Base-by-base conservation (phyloP, 2,888 invertebrate species). In the Sepioteuthis lessoniana region DNA sequence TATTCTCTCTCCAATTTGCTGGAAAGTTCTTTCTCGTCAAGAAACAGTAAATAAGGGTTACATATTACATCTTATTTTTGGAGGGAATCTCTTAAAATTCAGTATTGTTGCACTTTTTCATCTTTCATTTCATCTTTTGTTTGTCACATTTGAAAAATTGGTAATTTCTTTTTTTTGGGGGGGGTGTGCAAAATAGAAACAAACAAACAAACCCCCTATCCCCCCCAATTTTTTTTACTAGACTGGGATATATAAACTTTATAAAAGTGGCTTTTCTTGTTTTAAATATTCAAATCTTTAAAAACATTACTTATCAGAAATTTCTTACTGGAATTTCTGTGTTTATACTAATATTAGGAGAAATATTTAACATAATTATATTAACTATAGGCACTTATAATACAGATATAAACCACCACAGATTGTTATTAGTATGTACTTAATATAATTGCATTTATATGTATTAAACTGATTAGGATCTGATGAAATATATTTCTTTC, bases 61-160 rank as follows among this genome's bases (percentile, higher is more conserved):
- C 76, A 35, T 35, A 55, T 55, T 25, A 55, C 55, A 55, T 55
- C 4, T 55, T 76, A 16, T 31, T 76, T n/a, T 76, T n/a, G 7
- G n/a, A n/a, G 76, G 76, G 76, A 76, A 76, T 76, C 76, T 76
- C n/a, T 76, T 76, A 76, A 76, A n/a, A n/a, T n/a, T n/a, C 76
- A 76, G 76, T 76, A 76, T 76, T 76, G n/a, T 76, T 76, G 2
- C n/a, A 76, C 16, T n/a, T 16, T 76, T 76, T 76, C 76, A 76
- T 76, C 76, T n/a, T 76, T n/a, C 76, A 76, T 76, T 76, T 76
- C 76, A 76, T 76, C n/a, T 76, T 76, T 76, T 55, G 55, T 55
- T 76, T 76, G n/a, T 76, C 76, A 76, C 76, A 76, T 76, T 76
- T 76, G 10, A n/a, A 5, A 55, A 25, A n/a, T 76, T 35, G n/a